A percentile compares a stretch with the other conserved stretches of the same genome.
phyloP scores from a whole-genome alignment of 1,140 invertebrate species.

The Zaprionus nigranus region DNA sequence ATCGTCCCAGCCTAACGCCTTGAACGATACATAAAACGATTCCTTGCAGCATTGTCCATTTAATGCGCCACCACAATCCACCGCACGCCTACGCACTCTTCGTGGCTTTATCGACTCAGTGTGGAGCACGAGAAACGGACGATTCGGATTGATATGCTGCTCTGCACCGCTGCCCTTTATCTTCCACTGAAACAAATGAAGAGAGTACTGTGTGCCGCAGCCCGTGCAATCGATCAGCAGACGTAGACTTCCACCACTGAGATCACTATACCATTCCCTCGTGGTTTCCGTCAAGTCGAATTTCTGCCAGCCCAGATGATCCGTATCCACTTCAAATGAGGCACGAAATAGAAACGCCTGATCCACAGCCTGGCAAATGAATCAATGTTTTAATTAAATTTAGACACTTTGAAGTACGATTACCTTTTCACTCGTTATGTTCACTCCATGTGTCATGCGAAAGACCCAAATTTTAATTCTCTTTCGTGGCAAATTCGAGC shows the following conservation, averaged over 20 bases:
- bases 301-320: slow-evolving; percentile 92
- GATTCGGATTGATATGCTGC: slow-evolving; percentile 86
- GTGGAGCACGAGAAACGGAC: slow-evolving; percentile 93
- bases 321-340: slow-evolving; percentile 88
- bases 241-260: slow-evolving; percentile 86
- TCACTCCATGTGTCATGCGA: slow-evolving; percentile 59
- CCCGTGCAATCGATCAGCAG: slow-evolving; percentile 94
- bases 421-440: slow-evolving; percentile 66
- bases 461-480: slow-evolving; percentile 78
- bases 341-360: slow-evolving; percentile 88
- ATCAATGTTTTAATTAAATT: neutral
- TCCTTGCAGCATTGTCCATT: slow-evolving; percentile 95
- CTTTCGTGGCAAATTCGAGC: slow-evolving; percentile 22
- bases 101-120: slow-evolving; percentile 88
- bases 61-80: slow-evolving; percentile 91
- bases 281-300: slow-evolving; percentile 92
- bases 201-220: slow-evolving; percentile 89
- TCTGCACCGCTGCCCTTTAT: neutral
- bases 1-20: slow-evolving; percentile 96
- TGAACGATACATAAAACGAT: slow-evolving; percentile 95
- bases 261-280: slow-evolving; percentile 89
- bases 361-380: slow-evolving; percentile 86
- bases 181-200: slow-evolving; percentile 84
- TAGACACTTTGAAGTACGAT: neutral
- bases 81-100: slow-evolving; percentile 90